phyloP scores from a whole-genome alignment of 2,797 vertebrate genomes.

The Spizella passerina region DNA sequence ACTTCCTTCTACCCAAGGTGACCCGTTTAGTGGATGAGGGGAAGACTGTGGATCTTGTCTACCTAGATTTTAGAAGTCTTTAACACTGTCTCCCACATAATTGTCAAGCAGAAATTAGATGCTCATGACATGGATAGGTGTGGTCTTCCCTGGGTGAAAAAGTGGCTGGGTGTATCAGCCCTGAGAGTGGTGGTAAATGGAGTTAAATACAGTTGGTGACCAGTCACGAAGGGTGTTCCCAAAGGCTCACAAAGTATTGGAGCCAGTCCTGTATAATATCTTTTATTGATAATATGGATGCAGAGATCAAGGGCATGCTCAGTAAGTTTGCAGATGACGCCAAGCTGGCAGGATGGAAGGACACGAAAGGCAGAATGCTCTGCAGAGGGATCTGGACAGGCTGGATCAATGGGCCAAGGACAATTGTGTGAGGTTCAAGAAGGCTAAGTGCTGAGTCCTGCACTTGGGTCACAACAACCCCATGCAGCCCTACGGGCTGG shows the following conservation, averaged over 20 bases:
- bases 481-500: not conserved
- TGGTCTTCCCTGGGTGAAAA: not conserved
- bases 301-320: not conserved
- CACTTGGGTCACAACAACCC: not conserved
- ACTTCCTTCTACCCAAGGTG: not conserved
- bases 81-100: not conserved
- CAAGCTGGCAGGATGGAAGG: not conserved
- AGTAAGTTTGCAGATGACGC: not conserved
- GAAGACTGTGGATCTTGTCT: not conserved
- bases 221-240: rapidly evolving
- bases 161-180: not conserved
- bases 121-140: not conserved
- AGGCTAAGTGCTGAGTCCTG: not conserved
- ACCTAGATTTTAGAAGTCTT: not conserved
- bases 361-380: not conserved
- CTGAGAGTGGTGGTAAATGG: not conserved
- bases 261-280: not conserved
- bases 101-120: not conserved
- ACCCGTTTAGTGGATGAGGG: not conserved
- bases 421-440: not conserved
- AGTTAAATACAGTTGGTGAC: not conserved
- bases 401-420: not conserved
- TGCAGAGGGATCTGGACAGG: not conserved
- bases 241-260: not conserved
- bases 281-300: not conserved